A percentile compares a stretch with the other conserved stretches of the same genome.
Conservation (phyloP, 2,113 vertebrate species). For the Sinocyclocheilus maitianheensis region DNA sequence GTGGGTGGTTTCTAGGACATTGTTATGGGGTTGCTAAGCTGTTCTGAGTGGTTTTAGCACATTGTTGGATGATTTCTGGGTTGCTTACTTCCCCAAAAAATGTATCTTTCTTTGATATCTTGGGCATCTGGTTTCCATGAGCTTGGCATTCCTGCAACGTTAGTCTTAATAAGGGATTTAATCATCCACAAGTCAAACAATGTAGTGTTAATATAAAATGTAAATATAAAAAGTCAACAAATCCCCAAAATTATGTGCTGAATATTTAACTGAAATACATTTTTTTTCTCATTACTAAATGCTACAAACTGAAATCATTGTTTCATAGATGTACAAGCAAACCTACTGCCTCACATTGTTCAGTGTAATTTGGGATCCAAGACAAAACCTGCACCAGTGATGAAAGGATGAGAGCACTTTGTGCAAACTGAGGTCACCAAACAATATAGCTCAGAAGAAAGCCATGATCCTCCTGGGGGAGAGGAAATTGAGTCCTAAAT, state of each 20-base stretch:
- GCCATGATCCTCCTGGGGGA: slow-evolving; percentile 21
- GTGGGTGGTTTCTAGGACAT: not conserved
- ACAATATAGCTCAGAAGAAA: slow-evolving; percentile 45
- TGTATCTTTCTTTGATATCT: not conserved
- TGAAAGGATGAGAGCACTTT: not conserved
- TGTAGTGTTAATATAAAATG: not conserved
- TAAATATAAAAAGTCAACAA: too few relatives aligned
- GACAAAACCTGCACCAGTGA: not conserved
- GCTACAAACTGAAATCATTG: not conserved
- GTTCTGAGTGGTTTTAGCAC: not conserved
- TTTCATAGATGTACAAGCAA: not conserved
- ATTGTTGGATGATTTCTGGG: not conserved
- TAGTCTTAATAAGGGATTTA: not conserved
- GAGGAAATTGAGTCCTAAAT: slow-evolving; percentile 35
- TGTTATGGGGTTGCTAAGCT: too few relatives aligned
- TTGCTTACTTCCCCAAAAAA: not conserved
- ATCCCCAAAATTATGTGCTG: not conserved
- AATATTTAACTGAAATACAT: not conserved
- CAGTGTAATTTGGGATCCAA: not conserved
- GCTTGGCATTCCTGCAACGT: not conserved
- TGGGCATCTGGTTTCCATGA: not conserved
- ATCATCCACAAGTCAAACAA: not conserved
- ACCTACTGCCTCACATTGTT: not conserved
- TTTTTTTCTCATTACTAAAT: not conserved
- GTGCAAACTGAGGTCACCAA: slow-evolving; percentile 47